Evolutionary conservation across 2,797 vertebrate genomes (phyloP).

Genomic region (Gambusia yucatana): DNA sequence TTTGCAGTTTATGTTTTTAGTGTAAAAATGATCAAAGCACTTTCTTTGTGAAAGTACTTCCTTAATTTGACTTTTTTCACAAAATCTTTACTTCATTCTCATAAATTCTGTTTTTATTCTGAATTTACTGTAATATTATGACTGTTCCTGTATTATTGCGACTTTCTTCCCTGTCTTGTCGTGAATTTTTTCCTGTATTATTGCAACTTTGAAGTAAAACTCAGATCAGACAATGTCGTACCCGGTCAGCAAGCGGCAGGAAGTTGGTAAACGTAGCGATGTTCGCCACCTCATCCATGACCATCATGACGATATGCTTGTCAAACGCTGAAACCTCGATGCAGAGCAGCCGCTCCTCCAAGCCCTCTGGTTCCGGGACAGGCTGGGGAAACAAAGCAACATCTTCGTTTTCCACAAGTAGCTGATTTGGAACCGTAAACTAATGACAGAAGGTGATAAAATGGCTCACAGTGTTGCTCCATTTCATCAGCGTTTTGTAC

Average conservation of each 20-base stretch:
- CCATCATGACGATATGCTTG: fast-evolving
- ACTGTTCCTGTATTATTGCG: not conserved
- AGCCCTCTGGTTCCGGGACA: not conserved
- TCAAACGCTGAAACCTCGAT: slow-evolving; percentile 16
- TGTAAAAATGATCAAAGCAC: not conserved
- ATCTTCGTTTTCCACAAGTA: not conserved
- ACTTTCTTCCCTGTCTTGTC: not conserved
- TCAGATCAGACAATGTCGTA: slow-evolving; percentile 14
- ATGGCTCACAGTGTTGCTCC: slow-evolving; percentile 59
- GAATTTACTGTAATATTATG: not conserved
- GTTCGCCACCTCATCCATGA: slow-evolving; percentile 24
- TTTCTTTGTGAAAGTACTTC: not conserved
- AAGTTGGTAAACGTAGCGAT: slow-evolving; percentile 20
- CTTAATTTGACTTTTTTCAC: not conserved
- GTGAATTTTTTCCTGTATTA: not conserved
- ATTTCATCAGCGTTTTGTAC: slow-evolving; percentile 51
- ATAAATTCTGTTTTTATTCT: not conserved
- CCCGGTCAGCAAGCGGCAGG: slow-evolving; percentile 66
- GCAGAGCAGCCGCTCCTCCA: slow-evolving; percentile 53
- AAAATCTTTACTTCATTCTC: not conserved
- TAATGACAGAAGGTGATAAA: not conserved
- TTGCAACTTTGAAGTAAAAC: not conserved
- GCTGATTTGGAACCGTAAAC: not conserved
- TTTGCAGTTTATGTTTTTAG: not conserved
- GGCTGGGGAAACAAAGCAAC: slow-evolving; percentile 21